Evolutionary conservation across 2,113 vertebrate species (phyloP).

Genomic region (Casuarius casuarius): DNA sequence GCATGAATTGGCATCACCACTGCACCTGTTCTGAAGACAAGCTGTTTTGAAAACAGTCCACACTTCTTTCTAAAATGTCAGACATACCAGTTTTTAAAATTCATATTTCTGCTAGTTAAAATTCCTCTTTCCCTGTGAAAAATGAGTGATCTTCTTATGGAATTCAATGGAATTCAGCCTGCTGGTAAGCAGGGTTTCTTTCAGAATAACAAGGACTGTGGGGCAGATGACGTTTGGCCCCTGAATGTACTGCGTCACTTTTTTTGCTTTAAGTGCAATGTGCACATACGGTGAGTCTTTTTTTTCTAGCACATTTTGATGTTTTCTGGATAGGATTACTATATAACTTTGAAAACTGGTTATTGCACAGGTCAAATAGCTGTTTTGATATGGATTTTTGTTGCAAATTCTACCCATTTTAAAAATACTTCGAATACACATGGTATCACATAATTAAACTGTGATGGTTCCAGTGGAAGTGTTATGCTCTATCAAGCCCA

Average conservation of each 20-base stretch:
- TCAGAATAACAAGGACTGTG: background rate
- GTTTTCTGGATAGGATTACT: background rate
- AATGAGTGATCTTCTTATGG: background rate
- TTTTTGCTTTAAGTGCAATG: background rate
- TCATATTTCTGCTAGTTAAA: background rate
- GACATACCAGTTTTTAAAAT: background rate
- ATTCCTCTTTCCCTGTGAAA: background rate
- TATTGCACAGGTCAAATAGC: background rate
- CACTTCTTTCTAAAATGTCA: background rate
- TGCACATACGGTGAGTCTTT: background rate
- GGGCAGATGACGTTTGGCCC: background rate
- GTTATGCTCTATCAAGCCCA: background rate
- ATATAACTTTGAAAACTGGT: background rate
- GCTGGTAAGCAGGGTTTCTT: background rate
- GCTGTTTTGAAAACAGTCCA: background rate
- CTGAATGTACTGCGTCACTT: background rate
- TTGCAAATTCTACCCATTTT: constrained; percentile 27
- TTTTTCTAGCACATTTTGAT: background rate
- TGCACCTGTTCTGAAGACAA: background rate
- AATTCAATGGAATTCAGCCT: background rate
- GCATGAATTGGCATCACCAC: background rate
- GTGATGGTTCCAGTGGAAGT: background rate
- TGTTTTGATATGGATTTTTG: constrained; percentile 8
- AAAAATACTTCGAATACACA: constrained; percentile 2
- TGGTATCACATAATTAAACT: background rate